Base-by-base conservation (phyloP, 2,113 vertebrate species). In the Sylvietta virens region DNA sequence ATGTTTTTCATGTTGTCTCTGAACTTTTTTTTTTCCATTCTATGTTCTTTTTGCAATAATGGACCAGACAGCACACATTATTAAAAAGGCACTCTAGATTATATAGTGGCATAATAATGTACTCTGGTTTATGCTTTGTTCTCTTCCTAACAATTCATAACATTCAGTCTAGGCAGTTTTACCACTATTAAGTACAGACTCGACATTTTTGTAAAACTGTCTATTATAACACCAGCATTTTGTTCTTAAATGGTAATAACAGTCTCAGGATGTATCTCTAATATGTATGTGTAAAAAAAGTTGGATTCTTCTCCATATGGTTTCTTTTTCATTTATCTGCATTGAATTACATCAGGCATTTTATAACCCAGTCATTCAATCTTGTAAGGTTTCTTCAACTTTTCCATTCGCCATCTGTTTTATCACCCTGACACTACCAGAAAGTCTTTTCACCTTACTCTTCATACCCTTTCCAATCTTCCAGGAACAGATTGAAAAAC, bases 81-180 rank as follows among this genome's bases (percentile, higher is more conserved):
- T 93, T 92, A 65, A 90, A 90, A 92, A 95, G 61, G 54, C 88
- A 40, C 48, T 82, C 90, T 71, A 93, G 90, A 94, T 93, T 94
- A 77, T 70, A 93, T 65, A 60, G 81, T 58, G 31, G 23, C 40
- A 69, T 85, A 94, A 84, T 91, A 90, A 80, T 80, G 66, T 90
- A 92, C 81, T 86, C 81, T 93, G 48, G 53, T 92, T 92, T 93
- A 69, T 77, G 88, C 74, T 92, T 93, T 94, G 15, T 94, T 93
- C 85, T 80, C n/a, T 76, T 95, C 48, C 50, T 93, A 86, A 82
- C 71, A 95, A 82, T 77, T 90, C 40, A 24, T 80, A 93, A 61
- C 71, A 77, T 90, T 86, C 82, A 80, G 42, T 96, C 84, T 90
- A 18, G 56, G 15, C 6, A 3, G 13, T 83, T 82, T 96, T 62